phyloP scores from a whole-genome alignment of 2,888 invertebrate species.

The Amblyjoppa fuscipennis region DNA sequence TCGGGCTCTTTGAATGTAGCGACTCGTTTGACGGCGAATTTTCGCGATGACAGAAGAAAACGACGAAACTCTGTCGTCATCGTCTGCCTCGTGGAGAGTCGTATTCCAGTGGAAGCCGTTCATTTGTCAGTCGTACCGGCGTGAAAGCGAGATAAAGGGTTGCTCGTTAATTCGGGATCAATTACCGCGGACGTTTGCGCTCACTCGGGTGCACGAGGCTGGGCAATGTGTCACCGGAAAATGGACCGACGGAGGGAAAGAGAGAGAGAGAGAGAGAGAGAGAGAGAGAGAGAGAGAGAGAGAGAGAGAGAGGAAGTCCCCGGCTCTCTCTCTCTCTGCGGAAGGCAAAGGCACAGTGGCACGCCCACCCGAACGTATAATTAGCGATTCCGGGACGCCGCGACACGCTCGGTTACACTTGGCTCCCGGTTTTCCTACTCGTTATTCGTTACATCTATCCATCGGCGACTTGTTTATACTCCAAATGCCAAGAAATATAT shows the following conservation, averaged over 20 bases:
- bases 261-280: conserved; percentile 32
- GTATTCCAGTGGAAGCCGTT: conserved; percentile 66
- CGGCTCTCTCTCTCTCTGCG: background rate
- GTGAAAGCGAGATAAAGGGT: conserved; percentile 73
- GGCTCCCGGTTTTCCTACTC: conserved; percentile 48
- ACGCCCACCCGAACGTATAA: conserved; percentile 68
- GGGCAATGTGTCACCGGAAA: conserved; percentile 71
- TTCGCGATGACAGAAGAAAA: conserved; percentile 50
- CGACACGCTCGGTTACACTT: conserved; percentile 51
- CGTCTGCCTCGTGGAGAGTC: conserved; percentile 29
- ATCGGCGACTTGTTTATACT: conserved; percentile 34
- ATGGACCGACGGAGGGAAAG: conserved; percentile 65
- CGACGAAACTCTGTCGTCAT: conserved; percentile 35
- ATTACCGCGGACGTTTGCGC: conserved; percentile 75
- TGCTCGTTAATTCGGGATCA: conserved; percentile 80
- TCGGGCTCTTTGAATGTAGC: background rate
- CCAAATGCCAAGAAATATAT: background rate
- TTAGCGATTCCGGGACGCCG: conserved; percentile 64
- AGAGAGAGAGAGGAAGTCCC: conserved; percentile 10
- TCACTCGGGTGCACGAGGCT: conserved; percentile 52
- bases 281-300: conserved; percentile 26
- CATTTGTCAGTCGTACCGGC: conserved; percentile 72
- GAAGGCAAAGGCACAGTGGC: conserved; percentile 34
- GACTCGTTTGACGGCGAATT: background rate
- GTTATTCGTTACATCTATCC: conserved; percentile 29